These are phyloP conservation scores for Artemia sinica DNA, from an alignment of 2,888 invertebrate genomes.

Conservation along the genomic window DNA sequence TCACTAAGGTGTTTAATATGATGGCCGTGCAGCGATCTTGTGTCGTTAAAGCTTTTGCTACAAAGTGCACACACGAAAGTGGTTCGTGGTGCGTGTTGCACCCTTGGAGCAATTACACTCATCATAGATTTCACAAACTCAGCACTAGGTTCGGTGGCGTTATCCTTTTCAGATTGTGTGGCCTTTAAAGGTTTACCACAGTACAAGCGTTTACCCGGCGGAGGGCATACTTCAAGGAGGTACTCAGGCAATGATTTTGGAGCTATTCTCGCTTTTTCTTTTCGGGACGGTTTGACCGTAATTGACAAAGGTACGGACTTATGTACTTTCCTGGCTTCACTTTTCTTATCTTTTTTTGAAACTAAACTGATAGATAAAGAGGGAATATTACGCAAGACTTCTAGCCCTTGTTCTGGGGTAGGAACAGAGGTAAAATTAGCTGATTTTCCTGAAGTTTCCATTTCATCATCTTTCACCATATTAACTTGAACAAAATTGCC, in stretches of 20 bases:
- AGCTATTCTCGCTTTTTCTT: not conserved
- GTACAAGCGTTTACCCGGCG: not conserved
- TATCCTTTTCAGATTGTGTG: not conserved
- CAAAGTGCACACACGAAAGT: not conserved
- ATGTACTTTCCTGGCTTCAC: not conserved
- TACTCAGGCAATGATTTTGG: not conserved
- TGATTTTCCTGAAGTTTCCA: not conserved
- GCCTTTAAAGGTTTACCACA: not conserved
- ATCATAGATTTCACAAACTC: not conserved
- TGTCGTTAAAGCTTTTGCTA: not conserved
- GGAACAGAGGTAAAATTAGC: not conserved
- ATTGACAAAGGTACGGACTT: not conserved
- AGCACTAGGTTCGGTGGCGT: not conserved
- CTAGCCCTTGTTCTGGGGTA: not conserved
- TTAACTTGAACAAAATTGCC: constrained; percentile 1
- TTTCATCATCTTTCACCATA: not conserved
- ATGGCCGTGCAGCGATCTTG: not conserved
- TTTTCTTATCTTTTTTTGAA: not conserved
- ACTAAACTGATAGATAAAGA: not conserved
- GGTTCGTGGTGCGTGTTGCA: not conserved
- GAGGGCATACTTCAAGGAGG: constrained; percentile 3
- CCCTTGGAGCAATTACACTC: constrained; percentile 2
- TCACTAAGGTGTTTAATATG: not conserved
- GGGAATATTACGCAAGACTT: not conserved
- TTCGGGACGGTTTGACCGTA: not conserved